Base-by-base conservation (phyloP, 2,888 invertebrate species). In the Hydraecia micacea region DNA sequence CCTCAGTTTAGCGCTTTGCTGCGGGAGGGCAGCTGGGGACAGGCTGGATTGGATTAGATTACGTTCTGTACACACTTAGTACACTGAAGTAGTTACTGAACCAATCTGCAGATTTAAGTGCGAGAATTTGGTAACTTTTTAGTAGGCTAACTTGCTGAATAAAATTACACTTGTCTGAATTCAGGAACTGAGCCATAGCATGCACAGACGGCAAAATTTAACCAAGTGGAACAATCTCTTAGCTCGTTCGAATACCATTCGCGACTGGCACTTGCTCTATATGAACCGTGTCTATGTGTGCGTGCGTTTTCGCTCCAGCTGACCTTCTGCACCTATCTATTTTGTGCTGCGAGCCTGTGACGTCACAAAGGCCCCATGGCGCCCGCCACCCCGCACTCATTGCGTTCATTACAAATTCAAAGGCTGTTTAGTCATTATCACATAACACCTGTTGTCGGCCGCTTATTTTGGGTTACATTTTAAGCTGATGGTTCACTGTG, bases 351-450 rank as follows among this genome's bases (percentile, higher is more conserved):
- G 15, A 75, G 46, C 74, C 68, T 63, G 90, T 91, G 93, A 93
- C 93, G 93, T 92, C 92, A 93, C 86, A 80, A 82, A 88, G 78
- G 76, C 85, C 86, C 85, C 86, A 88, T 82, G 79, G 80, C 81
- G 80, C 87, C 88, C 86, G 80, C 91, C 91, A 86, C 89, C 87
- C 88, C 83, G 81, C 87, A 93, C 93, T 93, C 92, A 94, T 91
- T 90, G 90, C 92, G 92, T 92, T 95, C 94, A 95, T 96, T 95
- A 95, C 92, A 93, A 94, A 96, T 96, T 95, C 95, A 95, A 93
- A 95, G 92, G 94, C 93, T 95, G 95, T 95, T 95, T 95, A 95
- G 95, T 95, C 95, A 95, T 96, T 96, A 96, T 93, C 95, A 93
- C 93, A 92, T 92, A 92, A 92, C 96, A 96, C 96, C 96, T 96